These are phyloP conservation scores for Geothlypis trichas DNA, from an alignment of 2,113 vertebrate species.

Conservation along the genomic window DNA sequence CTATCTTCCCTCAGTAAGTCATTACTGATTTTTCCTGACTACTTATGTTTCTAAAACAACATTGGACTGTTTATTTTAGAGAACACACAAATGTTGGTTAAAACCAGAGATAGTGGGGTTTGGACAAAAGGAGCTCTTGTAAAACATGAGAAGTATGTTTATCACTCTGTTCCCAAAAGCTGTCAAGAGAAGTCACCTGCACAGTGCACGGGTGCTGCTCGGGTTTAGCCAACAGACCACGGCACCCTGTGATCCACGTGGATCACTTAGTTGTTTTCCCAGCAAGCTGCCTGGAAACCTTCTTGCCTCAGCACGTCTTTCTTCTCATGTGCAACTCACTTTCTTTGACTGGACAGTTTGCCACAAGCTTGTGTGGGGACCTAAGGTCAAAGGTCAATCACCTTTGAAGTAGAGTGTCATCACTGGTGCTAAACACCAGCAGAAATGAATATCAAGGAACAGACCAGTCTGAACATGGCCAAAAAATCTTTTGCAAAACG, in stretches of 20 bases:
- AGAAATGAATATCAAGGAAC: neutral
- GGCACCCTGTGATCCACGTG: neutral
- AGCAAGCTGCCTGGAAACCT: neutral
- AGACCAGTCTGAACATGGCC: neutral
- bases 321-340: neutral
- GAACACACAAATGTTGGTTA: neutral
- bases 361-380: neutral
- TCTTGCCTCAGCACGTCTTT: neutral
- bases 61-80: neutral
- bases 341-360: rapidly evolving
- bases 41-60: conserved; percentile 34
- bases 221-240: neutral
- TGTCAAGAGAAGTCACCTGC: neutral
- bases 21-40: conserved; percentile 1
- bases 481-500: neutral
- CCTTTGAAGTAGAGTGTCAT: neutral
- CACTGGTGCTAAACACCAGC: neutral
- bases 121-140: neutral
- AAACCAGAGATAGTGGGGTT: neutral
- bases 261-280: neutral
- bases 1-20: neutral
- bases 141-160: rapidly evolving
- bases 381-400: neutral
- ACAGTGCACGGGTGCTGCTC: neutral
- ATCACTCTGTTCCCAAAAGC: neutral